Conservation (phyloP, 2,797 vertebrate genomes). For the Ctenopoma kingsleyae region DNA sequence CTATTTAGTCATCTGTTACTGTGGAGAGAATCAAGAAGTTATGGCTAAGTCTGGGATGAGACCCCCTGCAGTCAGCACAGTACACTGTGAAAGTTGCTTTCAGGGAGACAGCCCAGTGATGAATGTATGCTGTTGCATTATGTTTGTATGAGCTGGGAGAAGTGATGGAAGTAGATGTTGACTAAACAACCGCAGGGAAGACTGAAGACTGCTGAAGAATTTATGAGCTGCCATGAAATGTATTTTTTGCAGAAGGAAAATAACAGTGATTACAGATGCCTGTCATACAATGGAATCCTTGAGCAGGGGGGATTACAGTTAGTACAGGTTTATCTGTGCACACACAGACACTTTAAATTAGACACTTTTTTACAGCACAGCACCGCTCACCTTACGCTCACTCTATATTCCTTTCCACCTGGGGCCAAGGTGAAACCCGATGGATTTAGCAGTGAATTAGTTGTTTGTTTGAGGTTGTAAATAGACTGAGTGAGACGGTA, state of each 20-base stretch:
- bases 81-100: slow-evolving; percentile 31
- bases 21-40: slow-evolving; percentile 22
- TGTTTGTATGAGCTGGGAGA: slow-evolving; percentile 44
- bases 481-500: slow-evolving; percentile 31
- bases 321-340: slow-evolving; percentile 9
- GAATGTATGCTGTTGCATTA: slow-evolving; percentile 43
- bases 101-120: slow-evolving; percentile 35
- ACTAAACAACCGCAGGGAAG: slow-evolving; percentile 60
- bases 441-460: slow-evolving; percentile 49
- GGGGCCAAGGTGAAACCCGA: slow-evolving; percentile 37
- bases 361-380: slow-evolving; percentile 18
- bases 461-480: slow-evolving; percentile 37
- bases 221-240: slow-evolving; percentile 64
- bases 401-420: slow-evolving; percentile 22
- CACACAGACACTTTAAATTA: slow-evolving; percentile 32
- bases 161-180: slow-evolving; percentile 61
- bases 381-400: not conserved
- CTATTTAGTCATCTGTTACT: slow-evolving; percentile 24
- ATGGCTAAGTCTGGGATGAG: slow-evolving; percentile 5
- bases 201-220: slow-evolving; percentile 58
- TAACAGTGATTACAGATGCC: slow-evolving; percentile 51
- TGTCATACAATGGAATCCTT: slow-evolving; percentile 47
- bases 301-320: slow-evolving; percentile 19
- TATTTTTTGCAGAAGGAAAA: slow-evolving; percentile 51
- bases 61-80: slow-evolving; percentile 28